These are phyloP conservation scores for Trisateles emortualis DNA, from an alignment of 2,888 invertebrate genomes.

Conservation along the genomic window DNA sequence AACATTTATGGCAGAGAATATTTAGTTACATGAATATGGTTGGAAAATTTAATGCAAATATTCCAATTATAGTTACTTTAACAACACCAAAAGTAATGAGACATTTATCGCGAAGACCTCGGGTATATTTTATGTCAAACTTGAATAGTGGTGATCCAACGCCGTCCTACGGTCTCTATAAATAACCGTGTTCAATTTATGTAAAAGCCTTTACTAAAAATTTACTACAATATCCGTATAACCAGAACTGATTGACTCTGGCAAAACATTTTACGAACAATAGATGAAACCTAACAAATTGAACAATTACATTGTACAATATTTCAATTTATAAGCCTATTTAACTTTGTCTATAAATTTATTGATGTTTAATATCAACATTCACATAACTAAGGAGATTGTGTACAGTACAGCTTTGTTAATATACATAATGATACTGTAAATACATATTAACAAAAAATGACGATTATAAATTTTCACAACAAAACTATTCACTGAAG, in stretches of 20 bases:
- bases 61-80: neutral
- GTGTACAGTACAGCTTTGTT: no score
- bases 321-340: no score
- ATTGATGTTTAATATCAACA: no score
- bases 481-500: neutral
- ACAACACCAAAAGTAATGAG: neutral
- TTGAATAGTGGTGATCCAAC: constrained; percentile 1
- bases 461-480: neutral
- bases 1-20: neutral
- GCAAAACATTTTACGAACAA: no score
- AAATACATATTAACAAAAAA: no score
- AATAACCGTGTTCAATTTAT: constrained; percentile 20
- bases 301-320: no score
- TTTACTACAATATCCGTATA: constrained; percentile 7
- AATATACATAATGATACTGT: no score
- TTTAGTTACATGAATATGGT: neutral
- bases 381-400: no score
- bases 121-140: neutral
- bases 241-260: no score
- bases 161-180: neutral
- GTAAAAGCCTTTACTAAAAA: constrained; percentile 17
- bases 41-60: neutral
- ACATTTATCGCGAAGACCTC: neutral
- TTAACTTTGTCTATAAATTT: no score
- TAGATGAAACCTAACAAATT: no score